Conservation (phyloP, 2,797 vertebrate genomes). For the Vireo griseus region DNA sequence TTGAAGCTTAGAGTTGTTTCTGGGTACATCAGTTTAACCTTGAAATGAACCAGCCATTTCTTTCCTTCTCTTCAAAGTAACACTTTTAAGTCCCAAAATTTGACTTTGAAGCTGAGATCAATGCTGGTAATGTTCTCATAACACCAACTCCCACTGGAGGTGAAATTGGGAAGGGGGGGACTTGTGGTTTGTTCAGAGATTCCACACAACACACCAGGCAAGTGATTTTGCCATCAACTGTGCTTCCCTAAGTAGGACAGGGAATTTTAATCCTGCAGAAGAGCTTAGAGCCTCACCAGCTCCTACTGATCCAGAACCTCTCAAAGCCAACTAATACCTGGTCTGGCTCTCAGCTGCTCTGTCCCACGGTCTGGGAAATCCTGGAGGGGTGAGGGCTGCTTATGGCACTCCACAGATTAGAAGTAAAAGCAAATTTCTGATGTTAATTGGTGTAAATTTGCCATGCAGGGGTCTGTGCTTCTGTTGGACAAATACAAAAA, state of each 20-base stretch:
- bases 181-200: constrained; percentile 25
- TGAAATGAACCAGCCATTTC: constrained; percentile 10
- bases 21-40: constrained; percentile 40
- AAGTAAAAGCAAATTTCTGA: background rate
- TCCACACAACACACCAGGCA: constrained; percentile 12
- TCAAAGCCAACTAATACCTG: background rate
- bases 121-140: constrained; percentile 49
- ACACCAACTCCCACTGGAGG: constrained; percentile 56
- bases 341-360: background rate
- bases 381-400: background rate
- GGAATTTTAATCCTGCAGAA: background rate
- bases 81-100: background rate
- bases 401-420: background rate
- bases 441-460: background rate
- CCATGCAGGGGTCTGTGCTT: background rate
- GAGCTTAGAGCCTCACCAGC: background rate
- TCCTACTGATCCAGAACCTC: background rate
- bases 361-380: background rate
- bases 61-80: background rate
- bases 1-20: constrained; percentile 19
- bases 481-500: background rate
- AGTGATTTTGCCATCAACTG: constrained; percentile 18
- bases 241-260: constrained; percentile 44
- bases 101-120: constrained; percentile 65
- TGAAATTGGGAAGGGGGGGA: background rate